These are phyloP conservation scores for Chromobotia macracanthus DNA, from an alignment of 2,797 vertebrate genomes.

Conservation along the genomic window DNA sequence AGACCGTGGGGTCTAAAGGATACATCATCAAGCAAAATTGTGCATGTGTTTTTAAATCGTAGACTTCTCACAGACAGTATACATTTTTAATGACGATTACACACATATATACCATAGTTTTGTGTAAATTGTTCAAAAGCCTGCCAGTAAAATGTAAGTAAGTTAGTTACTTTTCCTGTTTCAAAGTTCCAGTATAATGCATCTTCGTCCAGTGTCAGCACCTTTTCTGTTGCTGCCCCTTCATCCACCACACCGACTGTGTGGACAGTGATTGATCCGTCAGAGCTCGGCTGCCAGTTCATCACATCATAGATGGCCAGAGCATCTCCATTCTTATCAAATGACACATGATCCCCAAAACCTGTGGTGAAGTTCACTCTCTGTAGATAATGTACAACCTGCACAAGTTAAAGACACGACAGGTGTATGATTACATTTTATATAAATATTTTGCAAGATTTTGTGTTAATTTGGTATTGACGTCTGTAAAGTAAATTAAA, in stretches of 20 bases:
- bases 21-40: neutral
- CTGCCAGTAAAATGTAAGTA: neutral
- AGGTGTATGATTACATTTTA: conserved; percentile 53
- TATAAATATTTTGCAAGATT: conserved; percentile 54
- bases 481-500: neutral
- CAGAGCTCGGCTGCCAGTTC: conserved; percentile 69
- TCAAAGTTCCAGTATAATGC: conserved; percentile 73
- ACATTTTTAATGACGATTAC: neutral
- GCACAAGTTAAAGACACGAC: conserved; percentile 42
- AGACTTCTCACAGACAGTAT: neutral
- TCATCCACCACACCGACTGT: conserved; percentile 69
- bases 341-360: conserved; percentile 11
- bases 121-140: too few species aligned
- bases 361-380: conserved; percentile 14
- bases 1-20: neutral
- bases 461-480: conserved; percentile 41
- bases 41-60: neutral
- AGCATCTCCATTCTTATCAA: conserved; percentile 66
- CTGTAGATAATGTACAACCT: conserved; percentile 1
- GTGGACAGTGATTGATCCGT: conserved; percentile 61
- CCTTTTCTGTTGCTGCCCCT: conserved; percentile 50
- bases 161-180: conserved; percentile 9
- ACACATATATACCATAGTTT: too few species aligned
- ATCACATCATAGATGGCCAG: conserved; percentile 74
- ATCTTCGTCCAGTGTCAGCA: conserved; percentile 65